These are phyloP conservation scores for Pantherophis vulpinus DNA, from an alignment of 2,797 vertebrate species.

Conservation along the genomic window DNA sequence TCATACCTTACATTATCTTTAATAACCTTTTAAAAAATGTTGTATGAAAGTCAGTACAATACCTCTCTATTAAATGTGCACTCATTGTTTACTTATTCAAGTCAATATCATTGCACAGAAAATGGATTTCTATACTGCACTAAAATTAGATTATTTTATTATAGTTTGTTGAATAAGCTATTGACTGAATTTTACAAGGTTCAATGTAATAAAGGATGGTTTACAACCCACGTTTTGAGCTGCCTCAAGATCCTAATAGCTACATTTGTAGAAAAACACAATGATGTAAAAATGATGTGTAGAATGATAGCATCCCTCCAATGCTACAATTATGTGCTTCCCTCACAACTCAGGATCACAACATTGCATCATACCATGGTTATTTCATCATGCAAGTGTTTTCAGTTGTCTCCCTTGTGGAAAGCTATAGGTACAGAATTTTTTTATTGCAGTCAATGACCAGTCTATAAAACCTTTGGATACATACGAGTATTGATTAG, in stretches of 20 bases:
- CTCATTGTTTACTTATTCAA: background rate
- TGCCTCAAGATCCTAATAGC: background rate
- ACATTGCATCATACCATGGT: background rate
- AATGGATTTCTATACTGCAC: background rate
- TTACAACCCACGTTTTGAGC: background rate
- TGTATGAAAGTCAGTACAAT: background rate
- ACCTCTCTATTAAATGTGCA: background rate
- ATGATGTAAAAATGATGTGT: background rate
- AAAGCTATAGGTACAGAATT: background rate
- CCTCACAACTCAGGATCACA: background rate
- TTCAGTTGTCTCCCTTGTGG: background rate
- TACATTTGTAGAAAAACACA: background rate
- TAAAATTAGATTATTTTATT: background rate
- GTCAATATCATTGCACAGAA: background rate
- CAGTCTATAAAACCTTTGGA: background rate
- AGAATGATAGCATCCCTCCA: background rate
- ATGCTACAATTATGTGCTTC: background rate
- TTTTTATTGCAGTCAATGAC: background rate
- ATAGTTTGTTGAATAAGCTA: background rate
- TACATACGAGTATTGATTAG: background rate
- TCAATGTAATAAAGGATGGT: background rate
- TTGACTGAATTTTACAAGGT: background rate
- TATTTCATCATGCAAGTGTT: background rate
- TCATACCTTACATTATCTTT: background rate
- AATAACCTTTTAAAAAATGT: background rate